These are phyloP conservation scores for Xiphophorus maculatus DNA, from an alignment of 2,113 vertebrate genomes.

Conservation along the genomic window DNA sequence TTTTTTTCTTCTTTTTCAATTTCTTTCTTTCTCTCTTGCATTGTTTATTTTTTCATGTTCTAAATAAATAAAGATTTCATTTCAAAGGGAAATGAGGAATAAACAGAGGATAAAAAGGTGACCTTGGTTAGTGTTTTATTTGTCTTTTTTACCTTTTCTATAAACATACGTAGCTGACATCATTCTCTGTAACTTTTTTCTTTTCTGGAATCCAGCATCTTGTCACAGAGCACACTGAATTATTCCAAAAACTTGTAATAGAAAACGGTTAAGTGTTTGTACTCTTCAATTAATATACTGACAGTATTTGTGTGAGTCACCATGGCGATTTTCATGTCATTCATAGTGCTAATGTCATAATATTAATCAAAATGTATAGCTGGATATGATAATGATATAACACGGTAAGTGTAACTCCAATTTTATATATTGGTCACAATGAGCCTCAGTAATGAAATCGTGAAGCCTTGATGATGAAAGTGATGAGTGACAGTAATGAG, in stretches of 20 bases:
- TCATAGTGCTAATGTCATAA: not conserved
- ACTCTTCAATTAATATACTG: not conserved
- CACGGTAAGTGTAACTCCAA: not conserved
- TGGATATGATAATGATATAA: not conserved
- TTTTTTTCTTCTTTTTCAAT: too few relatives aligned
- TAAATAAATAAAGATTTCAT: too few relatives aligned
- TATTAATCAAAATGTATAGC: not conserved
- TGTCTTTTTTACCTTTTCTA: too few relatives aligned
- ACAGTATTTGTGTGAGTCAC: not conserved
- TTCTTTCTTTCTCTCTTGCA: too few relatives aligned
- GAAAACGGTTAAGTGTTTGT: not conserved
- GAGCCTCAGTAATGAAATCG: not conserved
- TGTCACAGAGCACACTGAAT: not conserved
- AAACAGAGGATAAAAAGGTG: too few relatives aligned
- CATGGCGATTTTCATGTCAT: not conserved
- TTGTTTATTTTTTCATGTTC: too few relatives aligned
- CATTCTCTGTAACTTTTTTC: not conserved
- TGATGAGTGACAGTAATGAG: constrained; percentile 8
- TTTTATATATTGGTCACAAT: not conserved
- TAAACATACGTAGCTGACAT: not conserved
- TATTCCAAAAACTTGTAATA: not conserved
- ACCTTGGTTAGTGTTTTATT: too few relatives aligned
- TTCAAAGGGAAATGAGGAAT: too few relatives aligned
- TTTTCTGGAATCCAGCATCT: not conserved
- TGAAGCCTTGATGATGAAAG: constrained; percentile 7